These are phyloP conservation scores for Melospiza melodia DNA, from an alignment of 2,113 vertebrate genomes.

Conservation along the genomic window DNA sequence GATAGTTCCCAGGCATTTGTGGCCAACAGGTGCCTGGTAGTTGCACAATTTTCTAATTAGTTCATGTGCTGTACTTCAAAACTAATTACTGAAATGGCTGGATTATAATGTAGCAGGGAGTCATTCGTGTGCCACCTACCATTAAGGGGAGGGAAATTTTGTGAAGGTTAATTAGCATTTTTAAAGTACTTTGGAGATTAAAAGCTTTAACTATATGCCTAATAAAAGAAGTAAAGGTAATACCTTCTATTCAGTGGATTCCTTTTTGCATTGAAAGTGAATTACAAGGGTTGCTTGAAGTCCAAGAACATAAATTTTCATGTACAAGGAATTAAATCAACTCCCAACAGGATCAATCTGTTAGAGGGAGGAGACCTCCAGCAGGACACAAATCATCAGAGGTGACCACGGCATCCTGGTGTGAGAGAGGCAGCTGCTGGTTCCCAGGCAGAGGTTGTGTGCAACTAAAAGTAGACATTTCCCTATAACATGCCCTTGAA, in stretches of 20 bases:
- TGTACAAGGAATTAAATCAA: slow-evolving; percentile 35
- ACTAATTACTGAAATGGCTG: slow-evolving; percentile 62
- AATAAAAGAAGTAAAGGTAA: slow-evolving; percentile 59
- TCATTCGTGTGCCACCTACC: slow-evolving; percentile 58
- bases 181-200: slow-evolving; percentile 62
- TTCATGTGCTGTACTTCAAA: slow-evolving; percentile 65
- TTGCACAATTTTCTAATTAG: slow-evolving; percentile 63
- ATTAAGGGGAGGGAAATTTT: slow-evolving; percentile 55
- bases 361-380: neutral
- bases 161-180: slow-evolving; percentile 68
- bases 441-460: neutral
- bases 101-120: slow-evolving; percentile 64
- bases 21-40: slow-evolving; percentile 46
- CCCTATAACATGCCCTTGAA: neutral
- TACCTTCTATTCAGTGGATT: slow-evolving; percentile 19
- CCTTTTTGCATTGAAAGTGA: slow-evolving; percentile 4
- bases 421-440: neutral
- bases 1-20: slow-evolving; percentile 38
- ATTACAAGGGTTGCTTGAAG: slow-evolving; percentile 34
- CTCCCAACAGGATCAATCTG: neutral
- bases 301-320: slow-evolving; percentile 52
- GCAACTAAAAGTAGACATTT: neutral
- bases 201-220: slow-evolving; percentile 57
- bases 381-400: slow-evolving; percentile 11
- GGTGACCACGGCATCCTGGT: neutral